Conservation (phyloP, 2,888 invertebrate genomes). For the Melieria picta region DNA sequence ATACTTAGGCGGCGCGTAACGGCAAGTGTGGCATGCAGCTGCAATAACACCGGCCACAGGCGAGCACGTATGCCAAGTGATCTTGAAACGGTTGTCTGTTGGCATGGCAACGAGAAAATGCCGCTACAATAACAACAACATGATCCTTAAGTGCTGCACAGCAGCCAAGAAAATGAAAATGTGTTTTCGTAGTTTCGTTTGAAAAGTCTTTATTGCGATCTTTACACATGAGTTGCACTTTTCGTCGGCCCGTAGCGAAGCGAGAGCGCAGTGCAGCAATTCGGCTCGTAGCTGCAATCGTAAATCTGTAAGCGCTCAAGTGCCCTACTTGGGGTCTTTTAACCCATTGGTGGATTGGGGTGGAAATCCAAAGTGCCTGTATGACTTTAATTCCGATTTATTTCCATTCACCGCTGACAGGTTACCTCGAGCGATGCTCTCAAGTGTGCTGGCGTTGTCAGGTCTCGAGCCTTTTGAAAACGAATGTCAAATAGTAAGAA, state of each 20-base stretch:
- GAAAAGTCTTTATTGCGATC: conserved; percentile 28
- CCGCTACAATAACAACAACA: no score
- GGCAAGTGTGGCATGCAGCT: no score
- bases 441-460: neutral
- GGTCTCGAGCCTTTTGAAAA: neutral
- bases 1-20: no score
- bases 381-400: conserved; percentile 4
- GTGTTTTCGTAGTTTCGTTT: neutral
- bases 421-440: conserved; percentile 5
- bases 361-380: neutral
- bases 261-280: neutral
- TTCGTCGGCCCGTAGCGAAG: conserved; percentile 14
- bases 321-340: conserved; percentile 3
- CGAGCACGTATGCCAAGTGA: neutral
- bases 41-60: neutral
- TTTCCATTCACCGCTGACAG: conserved; percentile 28
- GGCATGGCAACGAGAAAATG: no score
- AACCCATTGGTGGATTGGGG: neutral
- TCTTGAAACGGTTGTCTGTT: no score
- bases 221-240: conserved; percentile 43
- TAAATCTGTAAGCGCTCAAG: conserved; percentile 43
- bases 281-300: conserved; percentile 28
- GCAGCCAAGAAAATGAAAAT: neutral
- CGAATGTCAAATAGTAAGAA: neutral
- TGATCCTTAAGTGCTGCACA: no score